Percentiles rank a stretch among this genome's conserved stretches.
phyloP scores from a whole-genome alignment of 2,888 invertebrate species.

The Eupithecia inturbata region DNA sequence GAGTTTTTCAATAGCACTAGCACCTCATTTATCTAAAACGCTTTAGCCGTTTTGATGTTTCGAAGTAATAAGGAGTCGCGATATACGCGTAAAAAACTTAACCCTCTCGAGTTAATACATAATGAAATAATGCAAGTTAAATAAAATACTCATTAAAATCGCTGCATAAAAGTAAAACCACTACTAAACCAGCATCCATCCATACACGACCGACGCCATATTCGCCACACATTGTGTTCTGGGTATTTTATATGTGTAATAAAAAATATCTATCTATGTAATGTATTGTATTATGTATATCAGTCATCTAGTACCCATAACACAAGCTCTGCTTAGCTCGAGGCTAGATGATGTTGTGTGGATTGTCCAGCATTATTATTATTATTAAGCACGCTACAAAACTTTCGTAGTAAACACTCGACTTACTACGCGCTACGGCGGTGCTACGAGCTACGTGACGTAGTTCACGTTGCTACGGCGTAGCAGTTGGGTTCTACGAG shows the following conservation, averaged over 20 bases:
- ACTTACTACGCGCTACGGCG: conserved; percentile 62
- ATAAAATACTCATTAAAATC: background rate
- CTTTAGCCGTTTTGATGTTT: background rate
- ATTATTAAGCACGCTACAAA: background rate
- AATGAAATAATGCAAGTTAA: background rate
- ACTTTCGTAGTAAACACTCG: conserved; percentile 43
- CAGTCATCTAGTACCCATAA: no score
- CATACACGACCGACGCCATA: background rate
- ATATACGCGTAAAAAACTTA: background rate
- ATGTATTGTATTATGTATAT: no score
- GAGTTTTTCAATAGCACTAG: background rate
- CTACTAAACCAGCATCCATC: background rate
- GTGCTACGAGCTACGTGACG: conserved; percentile 70
- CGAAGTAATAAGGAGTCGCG: background rate
- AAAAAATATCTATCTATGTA: no score
- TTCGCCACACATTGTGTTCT: no score
- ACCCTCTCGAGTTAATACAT: background rate
- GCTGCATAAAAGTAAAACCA: background rate
- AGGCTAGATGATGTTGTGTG: no score
- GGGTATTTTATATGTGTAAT: no score
- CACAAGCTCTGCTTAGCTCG: no score
- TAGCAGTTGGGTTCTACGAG: conserved; percentile 43
- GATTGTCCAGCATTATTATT: no score
- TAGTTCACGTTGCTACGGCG: conserved; percentile 68
- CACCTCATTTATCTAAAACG: background rate